phyloP scores from a whole-genome alignment of 1,140 invertebrate species.

The Antheraea pernyi region DNA sequence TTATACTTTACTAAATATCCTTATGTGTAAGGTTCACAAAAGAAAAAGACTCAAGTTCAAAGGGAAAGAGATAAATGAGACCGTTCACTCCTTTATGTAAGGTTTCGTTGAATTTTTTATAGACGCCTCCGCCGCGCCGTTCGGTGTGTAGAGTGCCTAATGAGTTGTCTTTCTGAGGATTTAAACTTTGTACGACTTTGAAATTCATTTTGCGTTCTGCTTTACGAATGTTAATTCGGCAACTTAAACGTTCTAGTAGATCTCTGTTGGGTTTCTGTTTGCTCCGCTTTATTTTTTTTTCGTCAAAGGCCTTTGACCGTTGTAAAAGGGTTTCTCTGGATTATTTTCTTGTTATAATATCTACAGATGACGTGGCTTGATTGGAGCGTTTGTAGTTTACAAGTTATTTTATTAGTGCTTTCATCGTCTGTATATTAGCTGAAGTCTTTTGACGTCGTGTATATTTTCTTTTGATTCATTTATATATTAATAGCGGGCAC shows the following conservation, averaged over 20 bases:
- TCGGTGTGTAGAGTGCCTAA: slow-evolving; percentile 44
- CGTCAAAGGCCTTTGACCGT: background rate
- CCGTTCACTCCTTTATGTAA: slow-evolving; percentile 46
- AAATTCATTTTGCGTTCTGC: slow-evolving; percentile 27
- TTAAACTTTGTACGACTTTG: slow-evolving; percentile 31
- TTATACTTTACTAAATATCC: slow-evolving; percentile 9
- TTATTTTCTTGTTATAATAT: slow-evolving; percentile 1
- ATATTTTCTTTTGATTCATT: no score
- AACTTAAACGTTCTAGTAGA: background rate
- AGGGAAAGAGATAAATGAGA: slow-evolving; percentile 47
- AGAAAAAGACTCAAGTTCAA: slow-evolving; percentile 44
- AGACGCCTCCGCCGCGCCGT: slow-evolving; percentile 28
- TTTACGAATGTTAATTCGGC: slow-evolving; percentile 4
- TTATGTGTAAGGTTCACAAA: slow-evolving; percentile 26
- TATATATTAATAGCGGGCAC: no score
- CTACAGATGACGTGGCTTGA: background rate
- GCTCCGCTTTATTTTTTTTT: slow-evolving; percentile 1
- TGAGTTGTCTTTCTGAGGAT: slow-evolving; percentile 42
- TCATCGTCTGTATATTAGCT: background rate
- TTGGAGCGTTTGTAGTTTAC: background rate
- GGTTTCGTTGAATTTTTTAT: slow-evolving; percentile 43
- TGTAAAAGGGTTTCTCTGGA: background rate
- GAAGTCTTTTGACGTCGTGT: no score
- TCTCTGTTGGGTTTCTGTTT: background rate
- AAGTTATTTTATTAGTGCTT: background rate